A percentile compares a stretch with the other conserved stretches of the same genome.
phyloP scores from a whole-genome alignment of 2,888 invertebrate species.

The Drosophila austrosaltans region DNA sequence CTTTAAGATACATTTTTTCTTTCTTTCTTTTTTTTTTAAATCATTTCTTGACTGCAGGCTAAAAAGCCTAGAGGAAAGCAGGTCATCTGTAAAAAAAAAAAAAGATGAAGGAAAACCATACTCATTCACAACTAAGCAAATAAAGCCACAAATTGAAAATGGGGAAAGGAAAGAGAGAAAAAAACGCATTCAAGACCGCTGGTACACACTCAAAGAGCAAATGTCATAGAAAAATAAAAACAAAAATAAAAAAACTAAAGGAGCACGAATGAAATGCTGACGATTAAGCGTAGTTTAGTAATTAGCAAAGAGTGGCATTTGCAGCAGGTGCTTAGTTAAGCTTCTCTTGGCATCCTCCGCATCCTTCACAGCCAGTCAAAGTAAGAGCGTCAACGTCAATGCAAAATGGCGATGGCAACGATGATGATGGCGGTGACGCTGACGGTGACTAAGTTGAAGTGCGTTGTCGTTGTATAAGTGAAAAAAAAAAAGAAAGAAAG shows the following conservation, averaged over 20 bases:
- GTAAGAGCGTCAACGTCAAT: conserved; percentile 41
- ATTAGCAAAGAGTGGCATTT: conserved; percentile 44
- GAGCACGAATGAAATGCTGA: conserved; percentile 32
- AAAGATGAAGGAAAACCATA: neutral
- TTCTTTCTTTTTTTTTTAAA: neutral
- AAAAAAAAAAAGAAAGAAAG: conserved; percentile 6
- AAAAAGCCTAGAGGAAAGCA: conserved; percentile 29
- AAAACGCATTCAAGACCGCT: neutral
- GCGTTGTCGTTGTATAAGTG: conserved; percentile 2
- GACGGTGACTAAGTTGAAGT: conserved; percentile 33
- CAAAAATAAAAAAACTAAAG: conserved; percentile 18
- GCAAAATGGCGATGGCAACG: conserved; percentile 52
- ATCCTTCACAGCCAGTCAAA: conserved; percentile 16
- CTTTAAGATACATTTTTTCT: conserved; percentile 3
- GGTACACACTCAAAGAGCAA: conserved; percentile 25
- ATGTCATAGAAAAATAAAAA: too few relatives aligned
- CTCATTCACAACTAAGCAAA: conserved; percentile 45
- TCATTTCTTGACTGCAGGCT: conserved; percentile 33
- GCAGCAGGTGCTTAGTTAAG: conserved; percentile 16
- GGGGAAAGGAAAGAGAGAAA: neutral
- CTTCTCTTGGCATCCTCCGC: neutral
- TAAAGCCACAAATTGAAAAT: conserved; percentile 51
- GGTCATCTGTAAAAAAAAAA: conserved; percentile 41
- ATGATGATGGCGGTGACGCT: conserved; percentile 36
- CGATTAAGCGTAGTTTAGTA: conserved; percentile 56